Conservation (phyloP, 2,888 invertebrate genomes). For the Lamellibrachia satsuma region DNA sequence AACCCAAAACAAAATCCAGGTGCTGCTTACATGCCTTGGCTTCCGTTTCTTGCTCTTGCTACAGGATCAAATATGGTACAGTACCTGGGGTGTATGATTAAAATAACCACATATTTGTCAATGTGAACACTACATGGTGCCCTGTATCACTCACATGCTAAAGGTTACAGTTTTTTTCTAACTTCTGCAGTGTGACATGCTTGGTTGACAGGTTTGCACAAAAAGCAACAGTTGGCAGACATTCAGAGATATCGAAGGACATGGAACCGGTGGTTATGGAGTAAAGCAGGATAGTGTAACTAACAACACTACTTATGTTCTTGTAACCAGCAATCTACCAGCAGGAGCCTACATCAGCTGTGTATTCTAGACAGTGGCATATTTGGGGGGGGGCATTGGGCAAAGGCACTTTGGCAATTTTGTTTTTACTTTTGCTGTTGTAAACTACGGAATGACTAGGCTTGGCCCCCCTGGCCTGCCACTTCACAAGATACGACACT, state of each 20-base stretch:
- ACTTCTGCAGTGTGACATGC: not conserved
- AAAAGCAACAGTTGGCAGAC: not conserved
- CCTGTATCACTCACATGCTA: not conserved
- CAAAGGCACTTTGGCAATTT: too few relatives aligned
- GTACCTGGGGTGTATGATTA: not conserved
- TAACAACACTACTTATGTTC: too few relatives aligned
- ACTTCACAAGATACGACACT: too few relatives aligned
- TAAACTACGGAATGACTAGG: too few relatives aligned
- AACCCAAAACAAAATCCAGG: not conserved
- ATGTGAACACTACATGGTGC: not conserved
- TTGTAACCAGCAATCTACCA: too few relatives aligned
- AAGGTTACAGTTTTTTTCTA: not conserved
- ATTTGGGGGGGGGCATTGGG: too few relatives aligned
- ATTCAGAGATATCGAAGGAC: not conserved
- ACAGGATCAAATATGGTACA: not conserved
- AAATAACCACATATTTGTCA: not conserved
- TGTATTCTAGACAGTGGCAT: too few relatives aligned
- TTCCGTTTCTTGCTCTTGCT: not conserved
- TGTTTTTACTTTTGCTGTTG: too few relatives aligned
- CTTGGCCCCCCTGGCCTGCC: too few relatives aligned
- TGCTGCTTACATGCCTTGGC: not conserved
- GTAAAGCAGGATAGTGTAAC: too few relatives aligned
- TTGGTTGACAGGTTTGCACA: conserved; percentile 8
- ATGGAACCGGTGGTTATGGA: not conserved
- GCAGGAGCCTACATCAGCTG: too few relatives aligned